phyloP scores from a whole-genome alignment of 2,888 invertebrate species.

The Erannis defoliaria region DNA sequence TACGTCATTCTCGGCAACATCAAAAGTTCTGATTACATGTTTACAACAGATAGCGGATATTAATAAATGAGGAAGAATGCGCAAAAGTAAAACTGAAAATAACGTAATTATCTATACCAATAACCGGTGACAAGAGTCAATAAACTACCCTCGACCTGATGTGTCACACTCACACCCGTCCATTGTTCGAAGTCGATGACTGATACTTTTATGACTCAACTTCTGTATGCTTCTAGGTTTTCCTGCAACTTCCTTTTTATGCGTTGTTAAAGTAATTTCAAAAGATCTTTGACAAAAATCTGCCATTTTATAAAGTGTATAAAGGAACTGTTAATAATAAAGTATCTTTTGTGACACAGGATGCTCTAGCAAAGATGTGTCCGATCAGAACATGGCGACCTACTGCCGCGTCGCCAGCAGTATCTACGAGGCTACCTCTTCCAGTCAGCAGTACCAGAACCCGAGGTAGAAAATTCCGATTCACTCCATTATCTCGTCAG shows the following conservation, averaged over 20 bases:
- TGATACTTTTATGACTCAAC: slow-evolving; percentile 26
- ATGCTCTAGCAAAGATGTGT: slow-evolving; percentile 71
- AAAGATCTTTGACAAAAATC: background rate
- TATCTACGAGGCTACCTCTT: slow-evolving; percentile 73
- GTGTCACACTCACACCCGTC: background rate
- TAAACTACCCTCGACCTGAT: slow-evolving; percentile 26
- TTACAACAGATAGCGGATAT: slow-evolving; percentile 35
- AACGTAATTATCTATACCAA: slow-evolving; percentile 33
- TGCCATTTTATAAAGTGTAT: no score
- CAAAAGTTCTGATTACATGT: slow-evolving; percentile 38
- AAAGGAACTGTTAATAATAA: no score
- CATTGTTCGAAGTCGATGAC: slow-evolving; percentile 13
- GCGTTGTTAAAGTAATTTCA: background rate
- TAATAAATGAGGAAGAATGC: slow-evolving; percentile 36
- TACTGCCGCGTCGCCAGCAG: slow-evolving; percentile 76
- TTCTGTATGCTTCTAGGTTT: slow-evolving; percentile 3
- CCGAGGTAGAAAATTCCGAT: slow-evolving; percentile 62
- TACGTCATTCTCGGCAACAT: slow-evolving; percentile 37
- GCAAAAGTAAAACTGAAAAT: slow-evolving; percentile 34
- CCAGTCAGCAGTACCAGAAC: slow-evolving; percentile 73
- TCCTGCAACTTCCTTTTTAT: background rate
- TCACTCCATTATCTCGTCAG: slow-evolving; percentile 23
- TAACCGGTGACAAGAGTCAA: slow-evolving; percentile 33
- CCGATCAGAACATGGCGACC: slow-evolving; percentile 73
- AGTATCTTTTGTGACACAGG: slow-evolving; percentile 53